A percentile compares a stretch with the other conserved stretches of the same genome.
Evolutionary conservation across 2,797 vertebrate species (phyloP).

Genomic region (Ctenopoma kingsleyae): DNA sequence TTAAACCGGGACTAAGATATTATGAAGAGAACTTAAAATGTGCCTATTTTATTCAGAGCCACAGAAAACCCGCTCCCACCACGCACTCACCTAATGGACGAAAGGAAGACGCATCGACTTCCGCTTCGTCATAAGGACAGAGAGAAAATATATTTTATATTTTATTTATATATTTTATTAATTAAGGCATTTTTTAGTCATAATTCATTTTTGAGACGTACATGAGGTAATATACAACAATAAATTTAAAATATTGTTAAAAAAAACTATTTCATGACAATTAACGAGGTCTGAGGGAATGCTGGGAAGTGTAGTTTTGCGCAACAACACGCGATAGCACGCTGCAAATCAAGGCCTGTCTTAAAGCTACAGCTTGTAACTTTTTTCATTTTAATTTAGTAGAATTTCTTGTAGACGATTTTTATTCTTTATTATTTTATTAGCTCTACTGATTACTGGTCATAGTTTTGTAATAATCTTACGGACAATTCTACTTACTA

Average conservation of each 20-base stretch:
- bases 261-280: fast-evolving
- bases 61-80: constrained; percentile 38
- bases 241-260: fast-evolving
- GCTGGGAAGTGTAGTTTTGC: constrained; percentile 65
- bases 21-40: background rate
- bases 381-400: too few relatives aligned
- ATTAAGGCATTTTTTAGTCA: fast-evolving
- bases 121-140: constrained; percentile 74
- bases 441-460: too few relatives aligned
- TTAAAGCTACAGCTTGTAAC: too few relatives aligned
- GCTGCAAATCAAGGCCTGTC: background rate
- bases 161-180: background rate
- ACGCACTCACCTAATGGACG: constrained; percentile 89
- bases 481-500: too few relatives aligned
- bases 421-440: too few relatives aligned
- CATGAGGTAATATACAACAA: fast-evolving
- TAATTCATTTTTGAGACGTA: fast-evolving
- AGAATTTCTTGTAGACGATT: too few relatives aligned
- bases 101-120: constrained; percentile 80
- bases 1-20: fast-evolving
- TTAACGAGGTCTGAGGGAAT: background rate
- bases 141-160: background rate
- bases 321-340: fast-evolving
- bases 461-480: too few relatives aligned
- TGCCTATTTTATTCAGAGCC: constrained; percentile 30